Evolutionary conservation across 2,888 invertebrate genomes (phyloP).

Genomic region (Oligia fasciuncula): DNA sequence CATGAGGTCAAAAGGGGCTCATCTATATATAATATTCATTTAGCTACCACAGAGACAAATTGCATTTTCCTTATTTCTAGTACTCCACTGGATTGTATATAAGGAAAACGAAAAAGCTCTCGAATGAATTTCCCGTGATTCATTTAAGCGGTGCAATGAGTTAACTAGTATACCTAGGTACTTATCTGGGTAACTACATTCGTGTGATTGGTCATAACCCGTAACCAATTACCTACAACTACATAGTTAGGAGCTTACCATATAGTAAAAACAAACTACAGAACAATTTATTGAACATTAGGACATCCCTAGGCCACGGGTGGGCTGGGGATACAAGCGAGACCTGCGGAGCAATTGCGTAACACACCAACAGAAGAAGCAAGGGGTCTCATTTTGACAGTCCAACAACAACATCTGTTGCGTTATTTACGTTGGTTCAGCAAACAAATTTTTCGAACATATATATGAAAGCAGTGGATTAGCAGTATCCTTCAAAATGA

Average conservation of each 20-base stretch:
- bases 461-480: too few species aligned
- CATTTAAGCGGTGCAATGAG: conserved; percentile 10
- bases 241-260: background rate
- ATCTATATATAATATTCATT: background rate
- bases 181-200: background rate
- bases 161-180: background rate
- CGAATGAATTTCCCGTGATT: conserved; percentile 48
- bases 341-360: too few species aligned
- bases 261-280: too few species aligned
- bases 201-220: background rate
- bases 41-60: background rate
- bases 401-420: too few species aligned
- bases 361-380: too few species aligned
- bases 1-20: background rate
- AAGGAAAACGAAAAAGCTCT: conserved; percentile 48
- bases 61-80: conserved; percentile 27
- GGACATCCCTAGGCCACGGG: too few species aligned
- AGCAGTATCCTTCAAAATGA: too few species aligned
- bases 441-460: too few species aligned
- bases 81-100: background rate
- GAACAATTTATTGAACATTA: too few species aligned
- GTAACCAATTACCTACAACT: background rate
- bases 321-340: too few species aligned
- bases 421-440: too few species aligned
- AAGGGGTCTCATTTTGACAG: too few species aligned